Evolutionary conservation across 2,113 vertebrate genomes (phyloP).

Genomic region (Pongo abelii): DNA sequence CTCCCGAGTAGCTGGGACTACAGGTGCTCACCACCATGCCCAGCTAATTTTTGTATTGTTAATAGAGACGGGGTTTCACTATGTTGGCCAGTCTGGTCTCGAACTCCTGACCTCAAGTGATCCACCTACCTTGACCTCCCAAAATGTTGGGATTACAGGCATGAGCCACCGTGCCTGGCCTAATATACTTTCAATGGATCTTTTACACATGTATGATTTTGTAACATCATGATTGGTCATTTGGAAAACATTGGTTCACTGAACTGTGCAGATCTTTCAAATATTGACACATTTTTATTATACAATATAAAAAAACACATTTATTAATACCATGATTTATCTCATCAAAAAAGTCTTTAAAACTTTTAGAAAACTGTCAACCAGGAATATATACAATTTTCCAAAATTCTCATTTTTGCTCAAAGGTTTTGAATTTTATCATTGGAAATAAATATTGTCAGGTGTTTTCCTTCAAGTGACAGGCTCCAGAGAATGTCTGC

Average conservation of each 20-base stretch:
- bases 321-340: neutral
- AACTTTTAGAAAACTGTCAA: neutral
- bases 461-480: conserved; percentile 19
- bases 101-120: no score
- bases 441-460: conserved; percentile 1
- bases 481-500: conserved; percentile 25
- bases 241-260: neutral
- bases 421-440: conserved; percentile 28
- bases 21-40: no score
- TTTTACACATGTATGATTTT: conserved; percentile 7
- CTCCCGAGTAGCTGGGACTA: no score
- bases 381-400: neutral
- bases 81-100: no score
- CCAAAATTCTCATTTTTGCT: neutral
- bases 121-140: no score
- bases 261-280: neutral
- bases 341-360: neutral
- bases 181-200: neutral
- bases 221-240: neutral
- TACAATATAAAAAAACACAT: neutral
- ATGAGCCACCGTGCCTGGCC: no score
- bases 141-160: no score
- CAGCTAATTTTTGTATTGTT: no score
- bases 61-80: no score
- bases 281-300: conserved; percentile 20